These are phyloP conservation scores for Sciaenops ocellatus DNA, from an alignment of 2,797 vertebrate genomes.

Conservation along the genomic window DNA sequence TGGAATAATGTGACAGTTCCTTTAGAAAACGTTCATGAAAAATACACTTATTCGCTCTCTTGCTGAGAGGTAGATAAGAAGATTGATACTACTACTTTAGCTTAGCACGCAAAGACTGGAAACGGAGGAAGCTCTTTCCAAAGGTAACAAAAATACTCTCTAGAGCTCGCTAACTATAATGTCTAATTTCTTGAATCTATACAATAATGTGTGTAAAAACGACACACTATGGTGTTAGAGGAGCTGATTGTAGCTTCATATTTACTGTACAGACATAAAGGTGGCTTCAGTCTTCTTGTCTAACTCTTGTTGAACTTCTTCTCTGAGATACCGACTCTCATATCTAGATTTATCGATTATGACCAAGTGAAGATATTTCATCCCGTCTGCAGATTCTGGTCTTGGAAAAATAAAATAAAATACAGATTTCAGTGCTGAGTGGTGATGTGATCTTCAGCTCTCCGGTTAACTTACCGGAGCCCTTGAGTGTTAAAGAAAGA, in stretches of 20 bases:
- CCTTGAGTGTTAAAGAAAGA: background rate
- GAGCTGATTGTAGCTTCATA: background rate
- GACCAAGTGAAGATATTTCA: background rate
- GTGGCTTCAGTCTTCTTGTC: background rate
- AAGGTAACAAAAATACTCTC: background rate
- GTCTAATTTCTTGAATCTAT: background rate
- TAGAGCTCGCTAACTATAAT: background rate
- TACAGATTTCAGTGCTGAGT: background rate
- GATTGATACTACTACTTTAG: background rate
- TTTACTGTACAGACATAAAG: no score
- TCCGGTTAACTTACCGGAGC: background rate
- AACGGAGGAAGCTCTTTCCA: background rate
- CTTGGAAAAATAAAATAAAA: no score
- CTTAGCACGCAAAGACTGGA: background rate
- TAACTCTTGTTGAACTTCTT: background rate
- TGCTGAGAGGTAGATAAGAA: background rate
- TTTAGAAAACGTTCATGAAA: background rate
- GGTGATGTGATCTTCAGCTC: no score
- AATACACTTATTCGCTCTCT: background rate
- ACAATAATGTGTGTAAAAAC: background rate
- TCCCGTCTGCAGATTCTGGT: background rate
- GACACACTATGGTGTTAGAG: no score
- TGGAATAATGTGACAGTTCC: no score
- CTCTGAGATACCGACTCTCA: background rate
- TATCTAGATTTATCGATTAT: background rate